Base-by-base conservation (phyloP, 2,113 vertebrate species). In the Chroicocephalus ridibundus region DNA sequence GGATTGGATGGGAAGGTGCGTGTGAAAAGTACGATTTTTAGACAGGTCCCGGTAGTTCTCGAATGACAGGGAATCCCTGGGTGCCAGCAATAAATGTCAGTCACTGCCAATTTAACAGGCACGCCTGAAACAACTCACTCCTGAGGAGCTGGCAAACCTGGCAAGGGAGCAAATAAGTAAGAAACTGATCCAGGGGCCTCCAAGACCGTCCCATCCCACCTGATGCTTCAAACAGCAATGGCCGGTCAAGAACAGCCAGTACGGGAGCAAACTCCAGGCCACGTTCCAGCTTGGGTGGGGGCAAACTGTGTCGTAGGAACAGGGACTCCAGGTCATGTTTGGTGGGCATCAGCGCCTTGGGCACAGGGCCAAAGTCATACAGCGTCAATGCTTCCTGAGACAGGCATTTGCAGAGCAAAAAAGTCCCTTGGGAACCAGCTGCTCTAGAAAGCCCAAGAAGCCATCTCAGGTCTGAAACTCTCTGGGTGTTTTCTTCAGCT, bases 51-150 rank as follows among this genome's bases (percentile, higher is more conserved):
- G 31, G 62, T 32, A 58, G 81, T 10, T 95, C 83, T 87, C 1
- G 0, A 84, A 54, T 97, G 96, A 95, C 93, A 96, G 46, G 55
- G 91, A 92, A 85, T 96, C 91, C 94, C 89, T 84, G 49, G 81
- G 57, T 79, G 74, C 86, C 4, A 1, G 86, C 91, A 93, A 55
- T 94, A 87, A 95, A 38, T 97, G 97, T 97, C 97, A 97, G 91
- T 94, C 93, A 93, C 81, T 72, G 86, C 34, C 95, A 93, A 72
- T 94, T 94, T 95, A 95, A 95, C 70, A 74, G 78, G 55, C 65
- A 69, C 0, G 0, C 49, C 81, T 93, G 93, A 84, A 96, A 96
- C 94, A 93, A 77, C 94, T 94, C 89, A 93, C 42, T 96, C 62
- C 29, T 21, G 69, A 82, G 72, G 22, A 91, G 77, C 49, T 76